Conservation (phyloP, 2,888 invertebrate genomes). For the Tachina grossa region DNA sequence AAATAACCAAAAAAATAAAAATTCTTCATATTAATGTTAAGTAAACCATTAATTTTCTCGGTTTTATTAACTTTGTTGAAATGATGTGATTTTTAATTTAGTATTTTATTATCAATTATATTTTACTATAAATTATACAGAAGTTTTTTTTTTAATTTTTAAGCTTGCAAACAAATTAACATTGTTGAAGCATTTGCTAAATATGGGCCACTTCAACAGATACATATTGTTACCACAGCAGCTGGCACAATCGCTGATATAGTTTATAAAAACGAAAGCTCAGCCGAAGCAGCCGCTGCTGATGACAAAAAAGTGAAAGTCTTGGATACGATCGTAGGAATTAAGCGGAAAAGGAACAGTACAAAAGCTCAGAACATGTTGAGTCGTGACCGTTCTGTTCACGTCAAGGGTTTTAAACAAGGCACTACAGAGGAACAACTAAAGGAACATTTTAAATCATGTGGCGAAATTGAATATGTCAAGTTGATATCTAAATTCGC, state of each 20-base stretch:
- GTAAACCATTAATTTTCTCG: too few relatives aligned
- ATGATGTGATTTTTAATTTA: too few relatives aligned
- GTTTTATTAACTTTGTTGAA: too few relatives aligned
- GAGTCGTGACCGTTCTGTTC: constrained; percentile 71
- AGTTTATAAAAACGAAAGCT: constrained; percentile 73
- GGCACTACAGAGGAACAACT: constrained; percentile 72
- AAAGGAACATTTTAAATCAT: constrained; percentile 72
- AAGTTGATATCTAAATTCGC: constrained; percentile 2
- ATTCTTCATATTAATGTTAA: background rate
- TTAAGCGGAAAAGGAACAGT: constrained; percentile 28
- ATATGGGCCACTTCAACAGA: constrained; percentile 74
- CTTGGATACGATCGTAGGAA: constrained; percentile 17
- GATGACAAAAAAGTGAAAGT: constrained; percentile 70
- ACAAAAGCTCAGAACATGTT: background rate
- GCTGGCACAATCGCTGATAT: constrained; percentile 67
- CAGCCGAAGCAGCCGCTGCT: constrained; percentile 73
- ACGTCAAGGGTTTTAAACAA: constrained; percentile 64
- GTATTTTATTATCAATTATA: too few relatives aligned
- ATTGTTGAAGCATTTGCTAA: constrained; percentile 75
- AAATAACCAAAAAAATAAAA: too few relatives aligned
- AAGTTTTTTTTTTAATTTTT: background rate
- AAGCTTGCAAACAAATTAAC: constrained; percentile 74
- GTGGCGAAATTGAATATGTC: constrained; percentile 74
- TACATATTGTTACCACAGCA: constrained; percentile 62
- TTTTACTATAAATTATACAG: too few relatives aligned